Percentiles rank a stretch among this genome's conserved stretches.
These are phyloP conservation scores for Mola mola DNA, from an alignment of 2,113 vertebrate genomes.

Conservation along the genomic window DNA sequence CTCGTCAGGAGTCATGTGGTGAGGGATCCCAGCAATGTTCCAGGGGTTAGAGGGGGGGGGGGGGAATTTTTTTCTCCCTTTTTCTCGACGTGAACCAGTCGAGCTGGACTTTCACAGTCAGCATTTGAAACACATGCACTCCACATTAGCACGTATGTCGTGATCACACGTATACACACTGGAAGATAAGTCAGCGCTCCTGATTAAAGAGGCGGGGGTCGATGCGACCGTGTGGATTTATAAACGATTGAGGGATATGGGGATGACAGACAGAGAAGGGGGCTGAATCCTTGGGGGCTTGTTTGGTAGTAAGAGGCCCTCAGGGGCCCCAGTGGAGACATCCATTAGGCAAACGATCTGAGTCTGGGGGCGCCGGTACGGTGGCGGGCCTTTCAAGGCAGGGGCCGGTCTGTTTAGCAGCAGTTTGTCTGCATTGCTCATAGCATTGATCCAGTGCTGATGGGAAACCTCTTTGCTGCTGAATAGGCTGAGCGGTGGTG, in stretches of 20 bases:
- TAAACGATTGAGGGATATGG: constrained; percentile 50
- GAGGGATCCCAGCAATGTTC: constrained; percentile 62
- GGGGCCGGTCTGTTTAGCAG: constrained; percentile 74
- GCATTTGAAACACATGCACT: constrained; percentile 27
- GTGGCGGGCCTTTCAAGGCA: constrained; percentile 48
- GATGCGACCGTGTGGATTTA: constrained; percentile 32
- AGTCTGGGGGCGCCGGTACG: constrained; percentile 57
- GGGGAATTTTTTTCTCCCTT: background rate
- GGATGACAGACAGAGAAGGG: constrained; percentile 39
- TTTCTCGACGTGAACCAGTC: constrained; percentile 53
- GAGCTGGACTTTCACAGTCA: constrained; percentile 43
- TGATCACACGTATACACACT: constrained; percentile 10
- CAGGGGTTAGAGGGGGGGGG: constrained; percentile 11
- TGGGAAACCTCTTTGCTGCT: constrained; percentile 68
- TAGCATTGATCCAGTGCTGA: constrained; percentile 66
- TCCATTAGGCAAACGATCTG: constrained; percentile 79
- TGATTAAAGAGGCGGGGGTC: constrained; percentile 57
- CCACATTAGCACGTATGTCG: constrained; percentile 9
- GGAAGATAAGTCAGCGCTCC: constrained; percentile 18
- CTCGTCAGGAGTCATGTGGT: constrained; percentile 59
- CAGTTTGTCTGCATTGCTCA: constrained; percentile 70
- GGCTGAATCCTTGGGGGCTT: constrained; percentile 64
- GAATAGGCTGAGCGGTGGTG: constrained; percentile 63
- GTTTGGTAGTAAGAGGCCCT: constrained; percentile 68
- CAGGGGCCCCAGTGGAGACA: constrained; percentile 61